Conservation (phyloP, 2,113 vertebrate genomes). For the Thunnus maccoyii region DNA sequence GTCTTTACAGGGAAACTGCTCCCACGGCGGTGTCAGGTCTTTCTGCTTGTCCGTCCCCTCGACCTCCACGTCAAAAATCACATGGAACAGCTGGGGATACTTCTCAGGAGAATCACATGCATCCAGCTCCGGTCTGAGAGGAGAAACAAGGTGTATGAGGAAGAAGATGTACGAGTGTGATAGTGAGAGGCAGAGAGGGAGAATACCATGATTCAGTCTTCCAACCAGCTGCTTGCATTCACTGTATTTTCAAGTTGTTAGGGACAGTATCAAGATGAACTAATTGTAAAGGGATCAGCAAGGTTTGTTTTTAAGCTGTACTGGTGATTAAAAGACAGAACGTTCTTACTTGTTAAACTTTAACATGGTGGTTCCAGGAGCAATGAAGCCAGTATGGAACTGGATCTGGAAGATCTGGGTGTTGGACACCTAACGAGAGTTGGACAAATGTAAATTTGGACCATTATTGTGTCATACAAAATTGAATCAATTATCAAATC, state of each 20-base stretch:
- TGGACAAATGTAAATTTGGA: not conserved
- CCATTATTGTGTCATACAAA: not conserved
- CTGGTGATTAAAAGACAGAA: not conserved
- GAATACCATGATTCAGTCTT: not conserved
- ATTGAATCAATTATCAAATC: not conserved
- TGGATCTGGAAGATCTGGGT: slow-evolving; percentile 99
- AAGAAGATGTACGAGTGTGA: not conserved
- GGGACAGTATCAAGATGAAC: too few relatives aligned
- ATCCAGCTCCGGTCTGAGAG: slow-evolving; percentile 93
- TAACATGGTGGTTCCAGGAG: slow-evolving; percentile 91
- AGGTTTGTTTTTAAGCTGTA: not conserved
- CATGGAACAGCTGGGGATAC: slow-evolving; percentile 97
- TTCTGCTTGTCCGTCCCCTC: slow-evolving; percentile 92
- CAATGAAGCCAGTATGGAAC: slow-evolving; percentile 97
- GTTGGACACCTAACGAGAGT: slow-evolving; percentile 91
- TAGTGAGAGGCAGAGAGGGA: not conserved
- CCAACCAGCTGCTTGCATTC: too few relatives aligned
- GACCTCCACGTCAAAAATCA: slow-evolving; percentile 93
- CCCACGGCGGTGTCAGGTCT: slow-evolving; percentile 97
- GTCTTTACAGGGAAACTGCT: slow-evolving; percentile 96
- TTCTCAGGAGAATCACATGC: slow-evolving; percentile 98
- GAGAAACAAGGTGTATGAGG: not conserved
- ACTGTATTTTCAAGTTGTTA: not conserved
- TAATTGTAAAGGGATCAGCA: too few relatives aligned
- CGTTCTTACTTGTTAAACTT: slow-evolving; percentile 95